Conservation (phyloP, 2,888 invertebrate species). For the Lymantria monacha region DNA sequence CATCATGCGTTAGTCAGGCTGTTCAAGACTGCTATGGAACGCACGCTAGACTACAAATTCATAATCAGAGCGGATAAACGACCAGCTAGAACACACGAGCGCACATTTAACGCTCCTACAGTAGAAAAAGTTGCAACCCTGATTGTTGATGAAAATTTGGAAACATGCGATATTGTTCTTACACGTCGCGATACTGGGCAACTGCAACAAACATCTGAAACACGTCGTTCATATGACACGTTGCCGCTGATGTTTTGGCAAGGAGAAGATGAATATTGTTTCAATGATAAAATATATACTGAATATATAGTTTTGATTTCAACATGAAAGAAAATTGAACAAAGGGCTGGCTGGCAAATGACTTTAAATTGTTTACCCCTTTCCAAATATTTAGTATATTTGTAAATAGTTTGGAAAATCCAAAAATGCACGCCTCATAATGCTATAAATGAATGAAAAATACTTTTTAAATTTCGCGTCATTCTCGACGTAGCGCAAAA, state of each 20-base stretch:
- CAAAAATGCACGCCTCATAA: no score
- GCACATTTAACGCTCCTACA: conserved; percentile 16
- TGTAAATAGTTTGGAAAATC: no score
- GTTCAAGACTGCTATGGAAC: conserved; percentile 30
- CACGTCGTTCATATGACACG: neutral
- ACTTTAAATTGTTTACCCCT: neutral
- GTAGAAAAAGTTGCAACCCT: conserved; percentile 36
- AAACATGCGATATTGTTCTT: conserved; percentile 21
- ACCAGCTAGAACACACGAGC: conserved; percentile 8
- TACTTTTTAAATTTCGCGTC: no score
- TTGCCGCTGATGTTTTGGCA: conserved; percentile 30
- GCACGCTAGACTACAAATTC: conserved; percentile 40
- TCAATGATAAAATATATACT: conserved; percentile 25
- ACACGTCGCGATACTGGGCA: conserved; percentile 13
- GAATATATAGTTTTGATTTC: neutral
- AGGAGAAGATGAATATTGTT: conserved; percentile 34
- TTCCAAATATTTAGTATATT: neutral
- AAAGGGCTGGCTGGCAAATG: neutral
- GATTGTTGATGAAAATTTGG: conserved; percentile 31
- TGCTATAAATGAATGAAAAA: no score
- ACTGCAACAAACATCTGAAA: conserved; percentile 11
- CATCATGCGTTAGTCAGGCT: conserved; percentile 32
- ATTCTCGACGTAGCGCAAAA: no score
- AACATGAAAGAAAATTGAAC: neutral
- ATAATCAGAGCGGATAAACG: conserved; percentile 3